Conservation (phyloP, 2,113 vertebrate genomes). For the Lichenostomus cassidix region DNA sequence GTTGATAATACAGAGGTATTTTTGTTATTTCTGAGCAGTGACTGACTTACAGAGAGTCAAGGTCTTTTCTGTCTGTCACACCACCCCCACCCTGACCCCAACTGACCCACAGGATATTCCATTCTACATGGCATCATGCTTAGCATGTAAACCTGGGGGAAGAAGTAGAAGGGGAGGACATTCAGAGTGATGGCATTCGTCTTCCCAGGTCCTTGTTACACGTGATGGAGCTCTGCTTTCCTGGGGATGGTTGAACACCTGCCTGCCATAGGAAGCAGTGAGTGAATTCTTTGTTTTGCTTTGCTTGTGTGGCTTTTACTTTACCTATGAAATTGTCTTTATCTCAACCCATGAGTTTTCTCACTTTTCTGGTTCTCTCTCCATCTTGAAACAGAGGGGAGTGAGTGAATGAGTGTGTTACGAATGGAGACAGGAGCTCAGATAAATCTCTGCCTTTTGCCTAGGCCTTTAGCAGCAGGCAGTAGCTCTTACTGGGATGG, state of each 20-base stretch:
- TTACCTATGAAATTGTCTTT: neutral
- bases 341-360: neutral
- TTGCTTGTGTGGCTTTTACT: neutral
- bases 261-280: neutral
- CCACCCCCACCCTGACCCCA: rapidly evolving
- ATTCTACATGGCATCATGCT: neutral
- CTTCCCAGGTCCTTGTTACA: neutral
- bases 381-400: neutral
- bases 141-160: neutral
- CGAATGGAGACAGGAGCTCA: too few relatives aligned
- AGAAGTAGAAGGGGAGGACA: neutral
- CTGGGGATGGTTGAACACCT: neutral
- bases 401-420: too few relatives aligned
- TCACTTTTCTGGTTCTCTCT: neutral
- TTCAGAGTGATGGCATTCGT: neutral
- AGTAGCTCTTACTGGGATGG: too few relatives aligned
- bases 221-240: rapidly evolving
- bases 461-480: too few relatives aligned
- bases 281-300: neutral
- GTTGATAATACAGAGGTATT: neutral
- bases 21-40: neutral
- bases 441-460: too few relatives aligned
- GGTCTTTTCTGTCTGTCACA: neutral
- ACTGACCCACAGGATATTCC: neutral
- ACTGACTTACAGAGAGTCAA: neutral